Percentiles rank a stretch among this genome's conserved stretches.
These are phyloP conservation scores for Carposina sasakii DNA, from an alignment of 1,140 invertebrate species.

Conservation along the genomic window DNA sequence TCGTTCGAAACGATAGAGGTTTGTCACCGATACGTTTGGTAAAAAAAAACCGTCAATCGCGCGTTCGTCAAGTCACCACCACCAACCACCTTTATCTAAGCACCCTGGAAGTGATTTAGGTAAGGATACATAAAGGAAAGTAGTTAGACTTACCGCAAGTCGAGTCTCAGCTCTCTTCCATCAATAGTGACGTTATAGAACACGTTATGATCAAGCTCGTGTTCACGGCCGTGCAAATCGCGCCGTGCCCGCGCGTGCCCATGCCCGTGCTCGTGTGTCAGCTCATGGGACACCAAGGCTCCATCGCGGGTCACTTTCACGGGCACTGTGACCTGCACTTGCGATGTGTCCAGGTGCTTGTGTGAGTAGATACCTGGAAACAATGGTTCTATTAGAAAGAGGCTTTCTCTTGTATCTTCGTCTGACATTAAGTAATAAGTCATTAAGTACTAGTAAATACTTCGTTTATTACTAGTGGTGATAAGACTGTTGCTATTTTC, in stretches of 20 bases:
- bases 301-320: constrained; percentile 53
- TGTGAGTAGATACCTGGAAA: constrained; percentile 64
- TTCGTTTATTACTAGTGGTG: too few relatives aligned
- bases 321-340: constrained; percentile 52
- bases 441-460: too few relatives aligned
- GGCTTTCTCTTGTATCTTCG: too few relatives aligned
- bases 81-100: too few relatives aligned
- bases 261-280: constrained; percentile 52
- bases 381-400: not conserved
- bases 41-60: too few relatives aligned
- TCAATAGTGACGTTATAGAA: constrained; percentile 61
- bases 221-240: constrained; percentile 42
- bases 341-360: constrained; percentile 49
- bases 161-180: constrained; percentile 51
- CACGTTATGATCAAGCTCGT: constrained; percentile 39
- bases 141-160: constrained; percentile 52
- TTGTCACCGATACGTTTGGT: too few relatives aligned
- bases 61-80: too few relatives aligned
- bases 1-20: too few relatives aligned
- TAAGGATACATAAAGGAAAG: too few relatives aligned
- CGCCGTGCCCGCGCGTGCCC: constrained; percentile 55
- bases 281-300: constrained; percentile 40
- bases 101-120: too few relatives aligned
- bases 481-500: too few relatives aligned
- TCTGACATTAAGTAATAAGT: too few relatives aligned